phyloP scores from a whole-genome alignment of 2,113 vertebrate species.

The Sterna hirundo region DNA sequence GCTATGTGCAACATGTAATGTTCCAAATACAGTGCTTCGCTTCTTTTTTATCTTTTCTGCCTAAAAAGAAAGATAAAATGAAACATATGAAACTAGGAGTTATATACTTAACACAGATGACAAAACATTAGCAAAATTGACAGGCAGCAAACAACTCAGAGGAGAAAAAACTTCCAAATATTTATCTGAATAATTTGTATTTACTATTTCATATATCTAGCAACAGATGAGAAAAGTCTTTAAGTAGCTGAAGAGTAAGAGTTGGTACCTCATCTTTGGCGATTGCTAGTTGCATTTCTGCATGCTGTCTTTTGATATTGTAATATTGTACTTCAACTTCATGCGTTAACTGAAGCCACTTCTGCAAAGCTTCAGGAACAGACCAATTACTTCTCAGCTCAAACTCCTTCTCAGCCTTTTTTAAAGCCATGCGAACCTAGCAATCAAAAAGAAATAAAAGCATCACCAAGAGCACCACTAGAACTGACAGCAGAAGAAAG shows the following conservation, averaged over 20 bases:
- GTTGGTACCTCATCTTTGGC: slow-evolving; percentile 94
- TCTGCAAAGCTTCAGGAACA: slow-evolving; percentile 94
- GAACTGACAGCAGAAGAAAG: neutral
- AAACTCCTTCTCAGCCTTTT: slow-evolving; percentile 96
- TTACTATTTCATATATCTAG: neutral
- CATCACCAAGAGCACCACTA: neutral
- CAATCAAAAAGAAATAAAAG: neutral
- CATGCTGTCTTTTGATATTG: slow-evolving; percentile 97
- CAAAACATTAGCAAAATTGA: neutral
- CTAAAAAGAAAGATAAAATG: slow-evolving; percentile 71
- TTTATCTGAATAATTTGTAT: neutral
- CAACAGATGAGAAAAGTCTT: neutral
- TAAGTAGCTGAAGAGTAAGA: neutral
- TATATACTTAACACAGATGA: neutral
- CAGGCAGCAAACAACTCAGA: neutral
- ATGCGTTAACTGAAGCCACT: slow-evolving; percentile 98
- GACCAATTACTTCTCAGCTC: slow-evolving; percentile 90
- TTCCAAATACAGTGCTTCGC: slow-evolving; percentile 93
- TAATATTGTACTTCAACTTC: slow-evolving; percentile 99
- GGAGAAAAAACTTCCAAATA: neutral
- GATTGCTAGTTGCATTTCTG: slow-evolving; percentile 90
- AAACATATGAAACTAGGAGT: neutral
- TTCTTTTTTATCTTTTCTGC: slow-evolving; percentile 99
- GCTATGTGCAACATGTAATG: slow-evolving; percentile 96
- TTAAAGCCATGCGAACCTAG: slow-evolving; percentile 95